phyloP scores from a whole-genome alignment of 2,888 invertebrate species.

The Pandemis corylana region DNA sequence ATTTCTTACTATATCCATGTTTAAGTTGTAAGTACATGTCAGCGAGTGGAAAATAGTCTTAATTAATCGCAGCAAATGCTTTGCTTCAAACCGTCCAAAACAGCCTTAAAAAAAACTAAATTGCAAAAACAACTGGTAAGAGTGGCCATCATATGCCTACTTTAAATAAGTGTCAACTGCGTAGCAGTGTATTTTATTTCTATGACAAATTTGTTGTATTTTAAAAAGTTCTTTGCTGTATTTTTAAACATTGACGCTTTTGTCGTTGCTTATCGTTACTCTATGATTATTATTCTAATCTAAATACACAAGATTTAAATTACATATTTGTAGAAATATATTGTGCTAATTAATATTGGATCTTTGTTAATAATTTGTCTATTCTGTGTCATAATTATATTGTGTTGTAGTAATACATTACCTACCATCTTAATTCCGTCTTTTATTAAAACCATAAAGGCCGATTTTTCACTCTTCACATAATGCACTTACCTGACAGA shows the following conservation, averaged over 20 bases:
- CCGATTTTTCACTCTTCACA: too few species aligned
- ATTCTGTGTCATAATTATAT: slow-evolving; percentile 37
- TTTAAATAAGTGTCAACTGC: slow-evolving; percentile 46
- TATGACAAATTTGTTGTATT: slow-evolving; percentile 40
- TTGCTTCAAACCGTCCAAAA: slow-evolving; percentile 68
- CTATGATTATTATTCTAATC: slow-evolving; percentile 13
- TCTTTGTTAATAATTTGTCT: slow-evolving; percentile 24
- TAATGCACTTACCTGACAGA: too few species aligned
- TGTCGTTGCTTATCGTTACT: slow-evolving; percentile 24
- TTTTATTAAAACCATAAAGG: background rate
- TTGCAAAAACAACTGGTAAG: slow-evolving; percentile 26
- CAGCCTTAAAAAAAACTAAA: slow-evolving; percentile 47
- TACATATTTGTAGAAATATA: slow-evolving; percentile 10
- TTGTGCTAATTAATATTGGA: slow-evolving; percentile 19
- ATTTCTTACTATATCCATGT: background rate
- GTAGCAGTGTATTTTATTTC: slow-evolving; percentile 59
- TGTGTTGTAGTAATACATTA: slow-evolving; percentile 40
- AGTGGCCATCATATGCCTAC: slow-evolving; percentile 43
- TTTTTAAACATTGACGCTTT: slow-evolving; percentile 18
- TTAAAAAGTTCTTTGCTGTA: slow-evolving; percentile 11
- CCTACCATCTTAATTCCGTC: background rate
- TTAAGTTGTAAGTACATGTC: background rate
- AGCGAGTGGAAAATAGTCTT: slow-evolving; percentile 5
- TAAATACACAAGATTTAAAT: slow-evolving; percentile 19
- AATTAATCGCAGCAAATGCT: slow-evolving; percentile 51